These are phyloP conservation scores for Alitta virens DNA, from an alignment of 2,888 invertebrate species.

Conservation along the genomic window DNA sequence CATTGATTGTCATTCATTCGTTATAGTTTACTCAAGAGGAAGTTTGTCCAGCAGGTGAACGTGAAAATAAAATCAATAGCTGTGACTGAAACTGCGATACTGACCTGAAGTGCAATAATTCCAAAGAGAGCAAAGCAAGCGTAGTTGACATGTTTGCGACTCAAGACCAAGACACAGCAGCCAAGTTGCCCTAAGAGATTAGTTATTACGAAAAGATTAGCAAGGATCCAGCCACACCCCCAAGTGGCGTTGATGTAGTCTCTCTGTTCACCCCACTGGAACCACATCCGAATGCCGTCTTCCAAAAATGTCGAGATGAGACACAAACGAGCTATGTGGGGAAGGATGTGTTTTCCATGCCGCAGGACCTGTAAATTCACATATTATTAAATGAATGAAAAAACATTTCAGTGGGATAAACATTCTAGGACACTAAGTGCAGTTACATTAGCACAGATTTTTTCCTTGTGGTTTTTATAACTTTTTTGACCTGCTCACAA, in stretches of 20 bases:
- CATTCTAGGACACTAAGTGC: too few species aligned
- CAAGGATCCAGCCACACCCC: conserved; percentile 92
- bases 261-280: conserved; percentile 95
- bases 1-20: too few species aligned
- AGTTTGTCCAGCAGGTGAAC: too few species aligned
- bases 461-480: too few species aligned
- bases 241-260: conserved; percentile 97
- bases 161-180: conserved; percentile 93
- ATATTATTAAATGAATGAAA: too few species aligned
- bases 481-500: too few species aligned
- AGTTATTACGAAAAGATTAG: conserved; percentile 89
- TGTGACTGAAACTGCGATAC: too few species aligned
- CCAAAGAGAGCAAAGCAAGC: conserved; percentile 79
- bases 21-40: too few species aligned
- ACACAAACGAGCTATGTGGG: conserved; percentile 92
- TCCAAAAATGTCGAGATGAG: conserved; percentile 98
- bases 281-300: conserved; percentile 99
- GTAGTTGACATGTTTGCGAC: conserved; percentile 80
- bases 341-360: conserved; percentile 83
- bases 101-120: conserved; percentile 92
- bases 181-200: conserved; percentile 95
- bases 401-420: too few species aligned
- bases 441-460: too few species aligned
- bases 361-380: conserved; percentile 73
- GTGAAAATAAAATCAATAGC: too few species aligned